phyloP scores from a whole-genome alignment of 2,797 vertebrate species.

The Chrosomus eos region DNA sequence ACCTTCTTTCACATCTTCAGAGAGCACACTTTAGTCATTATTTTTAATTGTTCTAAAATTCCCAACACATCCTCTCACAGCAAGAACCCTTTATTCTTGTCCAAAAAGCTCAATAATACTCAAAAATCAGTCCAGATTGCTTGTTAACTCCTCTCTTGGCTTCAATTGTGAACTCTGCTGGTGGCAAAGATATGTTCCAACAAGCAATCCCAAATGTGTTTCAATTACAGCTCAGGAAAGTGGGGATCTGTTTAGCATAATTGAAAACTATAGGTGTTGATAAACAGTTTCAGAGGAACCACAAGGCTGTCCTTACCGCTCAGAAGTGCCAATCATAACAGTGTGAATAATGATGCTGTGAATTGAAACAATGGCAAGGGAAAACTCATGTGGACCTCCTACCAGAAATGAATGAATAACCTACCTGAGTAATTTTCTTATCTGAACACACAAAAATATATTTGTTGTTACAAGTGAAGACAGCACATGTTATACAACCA shows the following conservation, averaged over 20 bases:
- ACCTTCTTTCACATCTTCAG: not conserved
- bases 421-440: slow-evolving; percentile 31
- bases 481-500: slow-evolving; percentile 3
- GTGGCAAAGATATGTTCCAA: slow-evolving; percentile 54
- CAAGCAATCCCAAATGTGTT: slow-evolving; percentile 57
- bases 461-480: slow-evolving; percentile 16
- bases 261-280: slow-evolving; percentile 64
- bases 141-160: slow-evolving; percentile 45
- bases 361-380: slow-evolving; percentile 44
- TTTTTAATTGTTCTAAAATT: slow-evolving; percentile 17
- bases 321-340: slow-evolving; percentile 57
- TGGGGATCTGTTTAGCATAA: slow-evolving; percentile 57
- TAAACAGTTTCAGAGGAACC: slow-evolving; percentile 53
- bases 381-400: slow-evolving; percentile 35
- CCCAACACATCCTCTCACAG: slow-evolving; percentile 1
- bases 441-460: slow-evolving; percentile 37
- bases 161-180: slow-evolving; percentile 52
- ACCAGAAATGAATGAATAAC: slow-evolving; percentile 49
- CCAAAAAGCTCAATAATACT: slow-evolving; percentile 1
- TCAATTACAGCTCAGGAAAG: slow-evolving; percentile 64
- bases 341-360: slow-evolving; percentile 53
- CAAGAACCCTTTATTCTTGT: slow-evolving; percentile 4
- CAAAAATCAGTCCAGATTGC: slow-evolving; percentile 50
- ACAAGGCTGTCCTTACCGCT: slow-evolving; percentile 45
- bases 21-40: not conserved